These are phyloP conservation scores for Aphelocoma coerulescens DNA, from an alignment of 2,113 vertebrate species.

Conservation along the genomic window DNA sequence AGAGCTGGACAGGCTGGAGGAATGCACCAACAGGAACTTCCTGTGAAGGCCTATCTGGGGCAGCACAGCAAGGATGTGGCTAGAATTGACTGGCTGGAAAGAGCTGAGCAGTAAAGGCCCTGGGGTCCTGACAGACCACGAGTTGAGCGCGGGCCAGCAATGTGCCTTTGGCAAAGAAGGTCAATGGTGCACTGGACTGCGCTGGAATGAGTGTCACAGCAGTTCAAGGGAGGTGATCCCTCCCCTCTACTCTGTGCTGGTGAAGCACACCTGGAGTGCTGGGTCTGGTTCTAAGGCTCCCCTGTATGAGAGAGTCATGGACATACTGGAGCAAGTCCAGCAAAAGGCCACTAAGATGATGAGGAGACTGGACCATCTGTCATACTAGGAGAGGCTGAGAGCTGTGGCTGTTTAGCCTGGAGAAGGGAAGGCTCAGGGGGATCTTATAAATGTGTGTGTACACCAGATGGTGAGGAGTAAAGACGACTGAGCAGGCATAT, in stretches of 20 bases:
- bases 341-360: background rate
- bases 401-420: background rate
- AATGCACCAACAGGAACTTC: background rate
- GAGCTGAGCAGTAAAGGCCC: background rate
- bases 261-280: background rate
- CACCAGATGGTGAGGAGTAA: conserved; percentile 6
- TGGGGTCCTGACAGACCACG: background rate
- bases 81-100: background rate
- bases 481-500: background rate
- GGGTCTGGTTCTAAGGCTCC: background rate
- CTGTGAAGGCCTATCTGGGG: background rate
- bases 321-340: background rate
- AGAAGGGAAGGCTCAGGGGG: background rate
- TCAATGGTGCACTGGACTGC: background rate
- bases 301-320: background rate
- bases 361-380: background rate
- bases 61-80: background rate
- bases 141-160: background rate
- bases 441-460: background rate
- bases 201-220: rapidly evolving
- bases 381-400: background rate
- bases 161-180: background rate
- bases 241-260: background rate
- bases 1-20: background rate
- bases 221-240: background rate